phyloP scores from a whole-genome alignment of 1,140 invertebrate genomes.

The Maniola jurtina region DNA sequence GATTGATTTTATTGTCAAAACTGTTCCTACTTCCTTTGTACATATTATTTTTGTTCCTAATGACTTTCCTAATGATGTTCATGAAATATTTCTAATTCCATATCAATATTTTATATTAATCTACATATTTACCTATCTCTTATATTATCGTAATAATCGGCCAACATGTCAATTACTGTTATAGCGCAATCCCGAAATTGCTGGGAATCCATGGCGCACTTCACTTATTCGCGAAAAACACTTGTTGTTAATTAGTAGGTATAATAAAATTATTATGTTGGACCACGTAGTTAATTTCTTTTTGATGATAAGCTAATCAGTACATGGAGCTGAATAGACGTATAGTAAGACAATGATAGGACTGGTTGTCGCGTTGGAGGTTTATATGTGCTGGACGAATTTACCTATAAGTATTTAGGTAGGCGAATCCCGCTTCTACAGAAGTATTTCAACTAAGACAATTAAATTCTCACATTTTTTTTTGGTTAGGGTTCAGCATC shows the following conservation, averaged over 20 bases:
- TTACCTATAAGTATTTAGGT: too few relatives aligned
- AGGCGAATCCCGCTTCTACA: too few relatives aligned
- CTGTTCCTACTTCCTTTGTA: too few relatives aligned
- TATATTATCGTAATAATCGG: conserved; percentile 89
- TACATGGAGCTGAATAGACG: conserved; percentile 36
- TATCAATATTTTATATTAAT: too few relatives aligned
- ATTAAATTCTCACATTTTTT: too few relatives aligned
- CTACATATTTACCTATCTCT: conserved; percentile 79
- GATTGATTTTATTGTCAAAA: too few relatives aligned
- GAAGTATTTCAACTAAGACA: too few relatives aligned
- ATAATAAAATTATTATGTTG: background rate
- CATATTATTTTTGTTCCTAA: too few relatives aligned
- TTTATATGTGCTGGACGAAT: conserved; percentile 51
- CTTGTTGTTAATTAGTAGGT: background rate
- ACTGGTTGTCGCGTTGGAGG: conserved; percentile 43
- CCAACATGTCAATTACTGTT: conserved; percentile 87
- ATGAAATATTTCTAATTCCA: too few relatives aligned
- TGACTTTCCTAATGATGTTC: too few relatives aligned
- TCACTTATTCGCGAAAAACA: conserved; percentile 14
- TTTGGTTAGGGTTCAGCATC: too few relatives aligned
- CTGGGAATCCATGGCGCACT: conserved; percentile 81
- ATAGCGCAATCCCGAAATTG: conserved; percentile 87
- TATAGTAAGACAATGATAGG: conserved; percentile 58
- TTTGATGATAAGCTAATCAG: conserved; percentile 2
- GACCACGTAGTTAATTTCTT: background rate